These are phyloP conservation scores for Graphium colonna DNA, from an alignment of 2,888 invertebrate genomes.

Conservation along the genomic window DNA sequence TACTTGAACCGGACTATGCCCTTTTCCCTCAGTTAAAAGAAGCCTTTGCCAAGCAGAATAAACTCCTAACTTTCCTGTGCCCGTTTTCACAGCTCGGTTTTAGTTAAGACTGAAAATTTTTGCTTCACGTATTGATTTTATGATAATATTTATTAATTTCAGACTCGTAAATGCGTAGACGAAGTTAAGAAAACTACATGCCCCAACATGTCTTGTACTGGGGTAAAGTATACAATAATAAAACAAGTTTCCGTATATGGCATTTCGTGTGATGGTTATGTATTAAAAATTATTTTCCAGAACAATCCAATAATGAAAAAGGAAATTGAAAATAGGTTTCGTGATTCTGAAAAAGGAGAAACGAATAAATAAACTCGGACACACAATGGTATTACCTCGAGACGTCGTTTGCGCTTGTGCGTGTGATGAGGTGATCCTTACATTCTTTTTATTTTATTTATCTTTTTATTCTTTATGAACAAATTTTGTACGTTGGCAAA, in stretches of 20 bases:
- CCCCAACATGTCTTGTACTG: neutral
- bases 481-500: no score
- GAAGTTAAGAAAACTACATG: neutral
- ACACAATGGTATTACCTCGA: neutral
- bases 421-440: neutral
- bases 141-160: neutral
- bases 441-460: no score
- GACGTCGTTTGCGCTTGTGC: neutral
- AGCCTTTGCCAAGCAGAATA: neutral
- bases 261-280: neutral
- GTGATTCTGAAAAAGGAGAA: no score
- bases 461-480: no score
- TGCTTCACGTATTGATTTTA: neutral
- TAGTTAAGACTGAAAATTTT: no score
- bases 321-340: slow-evolving; percentile 41
- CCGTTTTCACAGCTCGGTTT: no score
- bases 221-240: neutral
- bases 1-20: neutral
- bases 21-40: neutral
- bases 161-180: neutral
- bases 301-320: slow-evolving; percentile 40
- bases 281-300: slow-evolving; percentile 30
- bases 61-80: no score
- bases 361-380: slow-evolving; percentile 26
- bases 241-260: neutral